Conservation (phyloP, 2,888 invertebrate species). For the Beris morrisii region DNA sequence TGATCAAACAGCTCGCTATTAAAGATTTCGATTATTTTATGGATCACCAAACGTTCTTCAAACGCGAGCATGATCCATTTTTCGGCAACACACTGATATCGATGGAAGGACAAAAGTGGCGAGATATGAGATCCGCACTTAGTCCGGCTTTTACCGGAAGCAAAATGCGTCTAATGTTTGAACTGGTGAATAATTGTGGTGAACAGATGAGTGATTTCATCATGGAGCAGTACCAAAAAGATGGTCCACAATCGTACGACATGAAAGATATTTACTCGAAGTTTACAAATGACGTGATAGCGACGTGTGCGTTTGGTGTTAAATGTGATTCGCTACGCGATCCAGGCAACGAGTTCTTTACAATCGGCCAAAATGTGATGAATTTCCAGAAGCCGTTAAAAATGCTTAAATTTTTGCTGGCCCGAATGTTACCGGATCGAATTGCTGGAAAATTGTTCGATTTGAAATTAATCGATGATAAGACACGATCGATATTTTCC, state of each 20-base stretch:
- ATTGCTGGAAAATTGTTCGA: slow-evolving; percentile 1
- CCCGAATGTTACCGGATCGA: not conserved
- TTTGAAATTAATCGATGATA: not conserved
- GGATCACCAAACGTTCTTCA: not conserved
- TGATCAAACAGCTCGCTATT: slow-evolving; percentile 9
- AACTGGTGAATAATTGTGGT: slow-evolving; percentile 32
- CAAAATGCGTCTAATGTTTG: slow-evolving; percentile 57
- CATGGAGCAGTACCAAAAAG: slow-evolving; percentile 2
- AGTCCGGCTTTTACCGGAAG: slow-evolving; percentile 58
- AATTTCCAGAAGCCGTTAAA: not conserved
- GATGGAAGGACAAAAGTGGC: slow-evolving; percentile 55
- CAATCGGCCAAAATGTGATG: slow-evolving; percentile 51
- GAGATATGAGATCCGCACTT: slow-evolving; percentile 56
- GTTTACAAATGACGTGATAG: slow-evolving; percentile 60
- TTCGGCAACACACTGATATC: slow-evolving; percentile 32
- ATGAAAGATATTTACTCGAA: slow-evolving; percentile 57
- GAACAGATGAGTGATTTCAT: not conserved
- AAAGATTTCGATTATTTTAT: slow-evolving; percentile 14
- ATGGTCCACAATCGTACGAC: slow-evolving; percentile 46
- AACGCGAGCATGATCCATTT: slow-evolving; percentile 1
- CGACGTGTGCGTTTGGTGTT: slow-evolving; percentile 59
- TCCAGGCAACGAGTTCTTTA: slow-evolving; percentile 57
- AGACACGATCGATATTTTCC: not conserved
- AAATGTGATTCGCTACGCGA: slow-evolving; percentile 58
- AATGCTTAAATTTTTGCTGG: slow-evolving; percentile 1